phyloP scores from a whole-genome alignment of 2,113 vertebrate species.

The Gallinago undulata region DNA sequence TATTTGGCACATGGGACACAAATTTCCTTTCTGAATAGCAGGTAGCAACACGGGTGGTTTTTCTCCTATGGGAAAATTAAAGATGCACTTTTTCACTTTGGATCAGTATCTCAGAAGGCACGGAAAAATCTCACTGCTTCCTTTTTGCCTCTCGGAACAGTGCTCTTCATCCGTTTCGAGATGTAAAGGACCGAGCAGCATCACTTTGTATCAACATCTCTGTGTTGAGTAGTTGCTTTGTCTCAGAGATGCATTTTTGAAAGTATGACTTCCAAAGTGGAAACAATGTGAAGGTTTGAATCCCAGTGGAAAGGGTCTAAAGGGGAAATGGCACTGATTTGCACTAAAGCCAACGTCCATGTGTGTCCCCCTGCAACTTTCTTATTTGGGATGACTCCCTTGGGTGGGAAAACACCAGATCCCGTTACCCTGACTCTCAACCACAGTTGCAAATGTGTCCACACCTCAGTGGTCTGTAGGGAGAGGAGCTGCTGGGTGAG shows the following conservation, averaged over 20 bases:
- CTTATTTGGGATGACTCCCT: accelerated
- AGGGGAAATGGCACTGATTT: background rate
- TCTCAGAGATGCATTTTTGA: accelerated
- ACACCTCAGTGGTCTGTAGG: accelerated
- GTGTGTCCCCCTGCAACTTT: too few species aligned
- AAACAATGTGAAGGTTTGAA: accelerated
- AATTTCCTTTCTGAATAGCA: background rate
- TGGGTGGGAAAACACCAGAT: accelerated
- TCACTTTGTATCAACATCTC: accelerated
- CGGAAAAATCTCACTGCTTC: background rate
- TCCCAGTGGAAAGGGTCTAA: background rate
- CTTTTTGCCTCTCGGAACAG: accelerated
- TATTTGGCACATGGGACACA: background rate
- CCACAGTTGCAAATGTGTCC: accelerated
- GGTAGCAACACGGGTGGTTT: too few species aligned
- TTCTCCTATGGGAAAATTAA: background rate
- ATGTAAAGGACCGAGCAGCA: accelerated
- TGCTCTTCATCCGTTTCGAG: background rate
- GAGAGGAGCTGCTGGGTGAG: background rate
- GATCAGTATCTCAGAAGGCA: background rate
- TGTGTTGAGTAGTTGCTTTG: accelerated
- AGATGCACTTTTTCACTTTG: background rate
- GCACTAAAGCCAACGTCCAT: accelerated
- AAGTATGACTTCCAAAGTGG: accelerated
- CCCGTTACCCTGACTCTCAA: background rate